Conservation (phyloP, 1,140 invertebrate species). For the Heterodera carotae region DNA sequence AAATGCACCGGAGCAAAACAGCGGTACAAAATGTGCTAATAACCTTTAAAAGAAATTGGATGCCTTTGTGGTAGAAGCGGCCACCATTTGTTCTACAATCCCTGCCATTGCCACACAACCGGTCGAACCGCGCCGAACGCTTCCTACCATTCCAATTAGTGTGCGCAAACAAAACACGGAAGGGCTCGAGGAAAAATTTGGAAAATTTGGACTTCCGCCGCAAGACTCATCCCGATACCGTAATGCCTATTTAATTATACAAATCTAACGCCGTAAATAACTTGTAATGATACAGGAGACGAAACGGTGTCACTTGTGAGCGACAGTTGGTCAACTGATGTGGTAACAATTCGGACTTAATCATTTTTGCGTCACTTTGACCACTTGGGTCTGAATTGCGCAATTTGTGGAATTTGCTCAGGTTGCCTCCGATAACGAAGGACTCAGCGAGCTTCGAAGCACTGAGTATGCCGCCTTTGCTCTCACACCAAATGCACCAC, state of each 20-base stretch:
- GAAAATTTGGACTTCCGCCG: conserved; percentile 85
- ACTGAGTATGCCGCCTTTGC: background rate
- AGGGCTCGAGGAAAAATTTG: conserved; percentile 97
- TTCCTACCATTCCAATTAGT: conserved; percentile 70
- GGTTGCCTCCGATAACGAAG: conserved; percentile 5
- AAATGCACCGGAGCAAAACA: conserved; percentile 40
- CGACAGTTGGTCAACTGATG: conserved; percentile 96
- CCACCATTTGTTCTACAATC: conserved; percentile 44
- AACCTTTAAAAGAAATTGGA: conserved; percentile 12
- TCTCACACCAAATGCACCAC: background rate
- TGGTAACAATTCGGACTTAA: conserved; percentile 71
- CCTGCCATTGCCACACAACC: conserved; percentile 33
- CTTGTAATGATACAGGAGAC: conserved; percentile 43
- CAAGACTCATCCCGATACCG: conserved; percentile 48
- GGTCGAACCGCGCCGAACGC: conserved; percentile 66
- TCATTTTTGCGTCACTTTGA: background rate
- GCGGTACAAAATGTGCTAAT: conserved; percentile 11
- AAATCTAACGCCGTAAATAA: conserved; percentile 7
- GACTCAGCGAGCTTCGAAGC: conserved; percentile 52
- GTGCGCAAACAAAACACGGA: conserved; percentile 72
- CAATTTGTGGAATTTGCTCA: background rate
- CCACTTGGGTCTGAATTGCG: too few species aligned
- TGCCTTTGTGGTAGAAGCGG: conserved; percentile 29
- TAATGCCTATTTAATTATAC: conserved; percentile 36
- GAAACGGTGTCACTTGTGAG: conserved; percentile 65